phyloP scores from a whole-genome alignment of 2,797 vertebrate genomes.

The Syncerus caffer region DNA sequence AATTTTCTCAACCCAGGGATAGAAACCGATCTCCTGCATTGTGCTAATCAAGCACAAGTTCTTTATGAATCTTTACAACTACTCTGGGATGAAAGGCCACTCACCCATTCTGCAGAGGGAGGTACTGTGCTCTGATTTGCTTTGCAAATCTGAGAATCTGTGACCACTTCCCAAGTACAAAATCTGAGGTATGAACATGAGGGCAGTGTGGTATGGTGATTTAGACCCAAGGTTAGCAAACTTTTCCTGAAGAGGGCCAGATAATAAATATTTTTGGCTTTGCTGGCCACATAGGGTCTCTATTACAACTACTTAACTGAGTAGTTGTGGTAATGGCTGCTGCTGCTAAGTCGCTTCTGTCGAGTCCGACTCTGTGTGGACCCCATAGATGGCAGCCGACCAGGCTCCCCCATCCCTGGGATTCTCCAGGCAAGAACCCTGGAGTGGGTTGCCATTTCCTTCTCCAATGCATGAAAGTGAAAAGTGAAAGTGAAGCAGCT shows the following conservation, averaged over 20 bases:
- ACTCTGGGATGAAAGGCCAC: background rate
- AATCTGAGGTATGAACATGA: background rate
- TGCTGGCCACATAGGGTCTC: no score
- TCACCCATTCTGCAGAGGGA: background rate
- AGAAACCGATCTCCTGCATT: background rate
- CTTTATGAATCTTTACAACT: background rate
- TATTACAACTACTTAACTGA: background rate
- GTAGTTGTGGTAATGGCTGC: background rate
- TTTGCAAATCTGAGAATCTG: background rate
- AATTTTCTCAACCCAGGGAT: background rate
- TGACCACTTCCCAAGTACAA: background rate
- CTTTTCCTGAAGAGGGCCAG: background rate
- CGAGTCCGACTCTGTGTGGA: accelerated
- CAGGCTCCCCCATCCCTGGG: no score
- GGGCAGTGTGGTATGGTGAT: background rate
- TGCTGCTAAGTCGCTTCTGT: no score
- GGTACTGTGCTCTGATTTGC: background rate
- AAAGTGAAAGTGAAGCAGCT: no score
- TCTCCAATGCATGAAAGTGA: no score
- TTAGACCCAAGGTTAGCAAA: background rate
- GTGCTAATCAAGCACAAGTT: background rate
- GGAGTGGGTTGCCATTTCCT: no score
- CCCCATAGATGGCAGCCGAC: no score
- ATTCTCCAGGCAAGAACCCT: no score
- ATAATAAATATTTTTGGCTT: background rate